Base-by-base conservation (phyloP, 2,113 vertebrate genomes). In the Cervus canadensis region DNA sequence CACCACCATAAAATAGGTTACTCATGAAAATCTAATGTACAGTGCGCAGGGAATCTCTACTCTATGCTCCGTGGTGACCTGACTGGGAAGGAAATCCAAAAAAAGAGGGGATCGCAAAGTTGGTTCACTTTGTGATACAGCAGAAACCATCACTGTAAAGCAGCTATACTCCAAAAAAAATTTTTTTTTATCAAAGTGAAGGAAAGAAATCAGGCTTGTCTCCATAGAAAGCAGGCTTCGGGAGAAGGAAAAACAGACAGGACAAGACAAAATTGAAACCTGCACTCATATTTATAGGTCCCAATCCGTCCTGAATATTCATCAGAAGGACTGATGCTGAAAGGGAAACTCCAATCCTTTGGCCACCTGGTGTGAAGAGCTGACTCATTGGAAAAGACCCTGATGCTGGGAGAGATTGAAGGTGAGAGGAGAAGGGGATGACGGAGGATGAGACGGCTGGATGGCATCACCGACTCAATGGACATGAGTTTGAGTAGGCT, bases 41-140 rank as follows among this genome's bases (percentile, higher is more conserved):
- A 0, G 67, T 0, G 0, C 2, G 0, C 5, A 0, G 5, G 10
- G 2, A 36, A 36, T 71, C n/a, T 21, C 64, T 36, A 36, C 64
- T 10, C 19, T 71, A 23, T 0, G n/a, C 10, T 71, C n/a, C 5
- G 67, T 71, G n/a, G 8, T 40, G 67, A 40, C 5, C 2, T 0
- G 19, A 40, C 19, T 23, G 2, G 19, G 64, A 40, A 71, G n/a
- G 67, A 40, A 71, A 6, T 10, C 6, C n/a, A 23, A 3, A 12
- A 12, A 1, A 3, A 40, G 5, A 40, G 67, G 9, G n/a, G 5
- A 23, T 71, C 23, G 13, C 19, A 40, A 23, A 40, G 10, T 21
- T 71, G n/a, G 67, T 40, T 71, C 10, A 23, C n/a, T 40, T 1
- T 23, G n/a, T 0, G 0, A 5, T 40, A 40, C n/a, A 40, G n/a